phyloP scores from a whole-genome alignment of 2,797 vertebrate genomes.

The Clarias pachynema region DNA sequence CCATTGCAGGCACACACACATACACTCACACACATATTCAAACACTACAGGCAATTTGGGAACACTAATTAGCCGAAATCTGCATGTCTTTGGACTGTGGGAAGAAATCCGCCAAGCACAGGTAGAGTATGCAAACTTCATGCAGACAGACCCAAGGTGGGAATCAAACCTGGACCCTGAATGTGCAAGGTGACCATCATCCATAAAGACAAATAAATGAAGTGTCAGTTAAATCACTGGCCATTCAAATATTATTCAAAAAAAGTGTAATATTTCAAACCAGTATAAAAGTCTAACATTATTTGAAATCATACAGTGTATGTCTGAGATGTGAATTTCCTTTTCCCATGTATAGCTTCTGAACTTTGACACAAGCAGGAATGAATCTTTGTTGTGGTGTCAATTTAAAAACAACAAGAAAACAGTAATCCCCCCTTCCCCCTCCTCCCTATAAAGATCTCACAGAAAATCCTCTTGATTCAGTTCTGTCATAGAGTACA shows the following conservation, averaged over 20 bases:
- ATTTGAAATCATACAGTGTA: not conserved
- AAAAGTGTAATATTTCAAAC: not conserved
- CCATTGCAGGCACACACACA: too few relatives aligned
- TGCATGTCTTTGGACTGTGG: too few relatives aligned
- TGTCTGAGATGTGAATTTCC: not conserved
- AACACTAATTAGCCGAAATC: too few relatives aligned
- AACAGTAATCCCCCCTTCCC: slow-evolving; percentile 5
- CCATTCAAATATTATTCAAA: not conserved
- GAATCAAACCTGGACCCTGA: too few relatives aligned
- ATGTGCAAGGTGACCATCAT: too few relatives aligned
- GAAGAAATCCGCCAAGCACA: too few relatives aligned
- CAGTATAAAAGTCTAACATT: not conserved
- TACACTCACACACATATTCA: too few relatives aligned
- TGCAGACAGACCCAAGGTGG: too few relatives aligned
- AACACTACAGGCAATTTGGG: too few relatives aligned
- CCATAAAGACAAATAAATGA: not conserved
- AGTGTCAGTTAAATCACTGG: not conserved
- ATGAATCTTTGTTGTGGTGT: slow-evolving; percentile 58
- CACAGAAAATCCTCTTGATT: slow-evolving; percentile 52
- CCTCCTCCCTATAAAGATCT: not conserved
- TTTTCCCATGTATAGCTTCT: not conserved
- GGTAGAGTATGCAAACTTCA: too few relatives aligned
- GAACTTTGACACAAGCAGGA: not conserved
- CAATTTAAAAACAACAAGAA: slow-evolving; percentile 55
- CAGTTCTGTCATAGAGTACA: slow-evolving; percentile 24